Percentiles rank a stretch among this genome's conserved stretches.
Evolutionary conservation across 2,797 vertebrate species (phyloP).

Genomic region (Limnodromus scolopaceus): DNA sequence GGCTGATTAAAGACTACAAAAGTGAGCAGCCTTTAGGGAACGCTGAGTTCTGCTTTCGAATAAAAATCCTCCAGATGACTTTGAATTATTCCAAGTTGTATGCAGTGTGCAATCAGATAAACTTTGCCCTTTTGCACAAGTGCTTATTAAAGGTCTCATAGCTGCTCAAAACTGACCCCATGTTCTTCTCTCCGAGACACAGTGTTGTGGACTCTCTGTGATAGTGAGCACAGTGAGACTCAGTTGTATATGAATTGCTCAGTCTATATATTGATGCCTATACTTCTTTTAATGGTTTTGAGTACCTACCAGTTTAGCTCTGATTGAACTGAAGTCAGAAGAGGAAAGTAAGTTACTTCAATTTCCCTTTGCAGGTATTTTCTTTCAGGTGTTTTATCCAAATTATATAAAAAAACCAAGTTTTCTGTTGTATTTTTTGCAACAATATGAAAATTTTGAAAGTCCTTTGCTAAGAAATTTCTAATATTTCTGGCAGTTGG

Average conservation of each 20-base stretch:
- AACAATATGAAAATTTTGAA: neutral
- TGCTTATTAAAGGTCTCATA: neutral
- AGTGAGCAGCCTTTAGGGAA: neutral
- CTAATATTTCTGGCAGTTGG: neutral
- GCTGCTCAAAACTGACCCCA: neutral
- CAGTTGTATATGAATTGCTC: rapidly evolving
- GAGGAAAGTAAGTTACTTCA: neutral
- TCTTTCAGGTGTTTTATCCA: neutral
- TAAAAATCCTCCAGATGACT: neutral
- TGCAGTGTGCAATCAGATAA: neutral
- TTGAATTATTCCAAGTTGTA: neutral
- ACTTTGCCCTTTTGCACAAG: neutral
- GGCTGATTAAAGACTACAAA: no score
- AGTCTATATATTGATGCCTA: rapidly evolving
- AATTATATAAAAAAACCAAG: neutral
- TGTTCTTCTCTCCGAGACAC: rapidly evolving
- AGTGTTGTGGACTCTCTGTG: rapidly evolving
- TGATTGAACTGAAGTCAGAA: neutral
- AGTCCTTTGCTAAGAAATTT: neutral
- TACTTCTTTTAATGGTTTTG: neutral
- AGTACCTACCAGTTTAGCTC: neutral
- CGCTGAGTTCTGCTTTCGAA: neutral
- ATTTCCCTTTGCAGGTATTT: neutral
- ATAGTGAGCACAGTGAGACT: neutral
- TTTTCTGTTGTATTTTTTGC: neutral